Evolutionary conservation across 2,888 invertebrate species (phyloP), one percentile per base, ranked within the genome.

Genomic region (Xylocampa areola): DNA sequence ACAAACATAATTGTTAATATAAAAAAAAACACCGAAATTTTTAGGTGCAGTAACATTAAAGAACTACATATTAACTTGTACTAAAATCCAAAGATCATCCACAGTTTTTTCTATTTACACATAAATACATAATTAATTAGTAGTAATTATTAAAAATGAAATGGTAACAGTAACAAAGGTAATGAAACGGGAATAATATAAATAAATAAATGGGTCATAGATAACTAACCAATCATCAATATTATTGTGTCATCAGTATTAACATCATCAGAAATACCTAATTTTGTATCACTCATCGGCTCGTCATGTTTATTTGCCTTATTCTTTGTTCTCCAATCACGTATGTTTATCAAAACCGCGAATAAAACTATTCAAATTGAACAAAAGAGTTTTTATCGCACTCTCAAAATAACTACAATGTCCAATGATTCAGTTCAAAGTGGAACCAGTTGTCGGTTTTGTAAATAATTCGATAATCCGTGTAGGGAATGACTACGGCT

Each of bases 351-450:
- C 50, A 29, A 32, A 51, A 40, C 47, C 27, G 21, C 47, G 35
- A 10, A n/a, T 44, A 33, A 21, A 19, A 13, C 33, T 33, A 65
- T 63, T 41, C 19, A 45, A 49, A 41, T 53, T 33, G 3, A 60
- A 68, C 62, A 68, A 65, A 67, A 65, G 68, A 16, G 10, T 32
- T 41, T 52, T 45, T 50, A 68, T 68, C 68, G 45, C 29, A 17
- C 8, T 13, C 25, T 60, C 37, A 30, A 65, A 65, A 45, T 60
- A 45, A 14, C n/a, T 21, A 6, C 1, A 36, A 21, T 21, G 11
- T 21, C 11, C 36, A 23, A 7, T 21, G 14, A 21, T 21, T 21
- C n/a, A n/a, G 7, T 7, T 21, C 4, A 21, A 6, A 4, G 2
- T 17, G 2, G 21, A 35, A 14, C 8, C 0, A 2, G 10, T 33